These are phyloP conservation scores for Cynodonichthys magdalenae DNA, from an alignment of 2,797 vertebrate genomes.

Conservation along the genomic window DNA sequence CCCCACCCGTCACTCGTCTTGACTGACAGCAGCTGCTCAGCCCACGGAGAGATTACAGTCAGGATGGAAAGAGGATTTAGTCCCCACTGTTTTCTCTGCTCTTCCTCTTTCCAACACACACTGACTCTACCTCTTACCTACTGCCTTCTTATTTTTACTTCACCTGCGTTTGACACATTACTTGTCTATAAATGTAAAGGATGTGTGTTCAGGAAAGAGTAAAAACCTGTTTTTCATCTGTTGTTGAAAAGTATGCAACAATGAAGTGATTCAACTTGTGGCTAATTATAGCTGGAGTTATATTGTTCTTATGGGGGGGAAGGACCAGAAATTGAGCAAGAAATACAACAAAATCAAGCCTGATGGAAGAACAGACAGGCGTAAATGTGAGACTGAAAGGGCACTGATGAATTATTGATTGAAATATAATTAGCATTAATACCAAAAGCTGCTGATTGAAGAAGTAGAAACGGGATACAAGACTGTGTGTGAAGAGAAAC, in stretches of 20 bases:
- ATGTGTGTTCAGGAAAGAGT: neutral
- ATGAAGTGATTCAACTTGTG: neutral
- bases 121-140: conserved; percentile 21
- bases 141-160: conserved; percentile 41
- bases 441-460: conserved; percentile 36
- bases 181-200: conserved; percentile 10
- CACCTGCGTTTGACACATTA: conserved; percentile 1
- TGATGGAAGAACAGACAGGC: conserved; percentile 7
- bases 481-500: conserved; percentile 11
- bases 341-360: neutral
- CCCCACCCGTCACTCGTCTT: conserved; percentile 58
- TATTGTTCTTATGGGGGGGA: conserved; percentile 5
- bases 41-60: conserved; percentile 76
- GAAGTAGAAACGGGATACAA: conserved; percentile 16
- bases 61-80: conserved; percentile 79
- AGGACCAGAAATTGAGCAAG: neutral
- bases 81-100: conserved; percentile 44
- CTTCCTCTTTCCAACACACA: conserved; percentile 27
- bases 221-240: neutral
- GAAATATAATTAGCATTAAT: conserved; percentile 51
- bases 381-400: conserved; percentile 47
- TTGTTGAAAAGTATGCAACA: neutral
- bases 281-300: neutral
- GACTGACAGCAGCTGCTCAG: conserved; percentile 67
- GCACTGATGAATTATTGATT: conserved; percentile 64